phyloP scores from a whole-genome alignment of 2,888 invertebrate genomes.

The Brachyopa scutellaris region DNA sequence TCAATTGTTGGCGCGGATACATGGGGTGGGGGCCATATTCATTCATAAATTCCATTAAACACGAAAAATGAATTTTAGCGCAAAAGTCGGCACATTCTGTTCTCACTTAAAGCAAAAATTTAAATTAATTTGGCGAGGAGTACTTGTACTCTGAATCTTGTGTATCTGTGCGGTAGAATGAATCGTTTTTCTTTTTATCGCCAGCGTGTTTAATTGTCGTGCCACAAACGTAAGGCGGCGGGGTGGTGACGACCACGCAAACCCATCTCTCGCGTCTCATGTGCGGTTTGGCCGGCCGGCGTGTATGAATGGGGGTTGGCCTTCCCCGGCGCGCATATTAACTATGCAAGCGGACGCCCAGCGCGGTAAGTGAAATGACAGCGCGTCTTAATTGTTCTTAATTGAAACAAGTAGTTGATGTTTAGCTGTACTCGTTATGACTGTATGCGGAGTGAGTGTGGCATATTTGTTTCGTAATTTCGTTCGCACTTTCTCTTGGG shows the following conservation, averaged over 20 bases:
- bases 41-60: constrained; percentile 64
- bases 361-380: constrained; percentile 69
- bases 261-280: constrained; percentile 25
- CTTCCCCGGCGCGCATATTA: constrained; percentile 36
- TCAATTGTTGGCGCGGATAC: constrained; percentile 52
- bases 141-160: neutral
- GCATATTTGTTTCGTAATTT: constrained; percentile 61
- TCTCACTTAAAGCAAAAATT: constrained; percentile 66
- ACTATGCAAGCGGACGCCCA: constrained; percentile 24
- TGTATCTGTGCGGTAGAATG: constrained; percentile 40
- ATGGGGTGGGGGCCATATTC: constrained; percentile 25
- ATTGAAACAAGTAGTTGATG: constrained; percentile 72
- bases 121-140: constrained; percentile 67
- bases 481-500: constrained; percentile 61
- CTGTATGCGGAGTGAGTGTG: constrained; percentile 31
- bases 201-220: constrained; percentile 47
- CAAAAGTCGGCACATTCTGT: constrained; percentile 24
- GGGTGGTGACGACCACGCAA: constrained; percentile 45
- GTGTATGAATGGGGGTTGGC: constrained; percentile 41
- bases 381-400: constrained; percentile 72
- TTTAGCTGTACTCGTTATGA: constrained; percentile 50
- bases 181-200: constrained; percentile 63
- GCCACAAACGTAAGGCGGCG: constrained; percentile 31
- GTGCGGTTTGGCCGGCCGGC: neutral
- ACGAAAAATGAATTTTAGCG: constrained; percentile 15